These are phyloP conservation scores for Petrocephalus schoutedeni DNA, from an alignment of 2,797 vertebrate genomes.

Conservation along the genomic window DNA sequence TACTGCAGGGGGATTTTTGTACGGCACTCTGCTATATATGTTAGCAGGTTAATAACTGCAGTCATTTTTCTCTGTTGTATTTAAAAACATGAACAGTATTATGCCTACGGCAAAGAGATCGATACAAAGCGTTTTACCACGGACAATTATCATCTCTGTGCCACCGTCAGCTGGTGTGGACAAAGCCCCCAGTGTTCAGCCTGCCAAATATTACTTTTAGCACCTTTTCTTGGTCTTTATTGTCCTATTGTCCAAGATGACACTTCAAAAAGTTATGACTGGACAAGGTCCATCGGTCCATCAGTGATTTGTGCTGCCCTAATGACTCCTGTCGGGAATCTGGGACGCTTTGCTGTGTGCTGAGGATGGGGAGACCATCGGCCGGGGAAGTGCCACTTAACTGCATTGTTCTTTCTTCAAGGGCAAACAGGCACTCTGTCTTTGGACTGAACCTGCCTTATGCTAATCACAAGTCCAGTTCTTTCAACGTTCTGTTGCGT, in stretches of 20 bases:
- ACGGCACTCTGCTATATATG: neutral
- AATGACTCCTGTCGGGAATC: neutral
- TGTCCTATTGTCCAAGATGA: neutral
- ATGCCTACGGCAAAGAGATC: neutral
- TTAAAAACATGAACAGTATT: neutral
- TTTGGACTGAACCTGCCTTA: neutral
- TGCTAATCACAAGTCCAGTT: neutral
- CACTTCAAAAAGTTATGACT: neutral
- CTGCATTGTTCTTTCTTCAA: neutral
- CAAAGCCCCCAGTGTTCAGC: neutral
- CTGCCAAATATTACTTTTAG: neutral
- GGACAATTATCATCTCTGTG: neutral
- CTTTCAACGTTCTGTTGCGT: neutral
- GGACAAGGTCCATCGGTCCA: neutral
- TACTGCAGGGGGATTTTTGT: neutral
- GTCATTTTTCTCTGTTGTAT: neutral
- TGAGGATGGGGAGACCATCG: neutral
- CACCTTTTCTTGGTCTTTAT: neutral
- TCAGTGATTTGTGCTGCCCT: neutral
- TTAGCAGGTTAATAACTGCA: neutral
- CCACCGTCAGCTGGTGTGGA: neutral
- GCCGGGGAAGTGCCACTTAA: neutral
- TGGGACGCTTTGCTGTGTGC: neutral
- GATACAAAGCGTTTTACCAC: neutral
- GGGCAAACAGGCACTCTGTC: neutral